phyloP scores from a whole-genome alignment of 2,888 invertebrate genomes.

The Tetramorium bicarinatum region DNA sequence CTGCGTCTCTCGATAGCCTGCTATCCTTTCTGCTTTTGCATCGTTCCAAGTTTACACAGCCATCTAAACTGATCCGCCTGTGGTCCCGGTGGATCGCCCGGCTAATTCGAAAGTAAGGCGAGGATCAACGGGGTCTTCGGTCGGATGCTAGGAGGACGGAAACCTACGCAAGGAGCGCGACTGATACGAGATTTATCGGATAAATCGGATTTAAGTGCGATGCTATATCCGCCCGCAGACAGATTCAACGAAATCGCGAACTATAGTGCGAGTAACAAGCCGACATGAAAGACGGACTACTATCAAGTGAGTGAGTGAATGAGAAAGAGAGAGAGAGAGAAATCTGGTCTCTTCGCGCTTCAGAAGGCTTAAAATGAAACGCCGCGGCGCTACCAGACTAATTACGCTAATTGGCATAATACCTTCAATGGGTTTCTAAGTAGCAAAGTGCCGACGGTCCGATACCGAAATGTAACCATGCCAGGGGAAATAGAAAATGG shows the following conservation, averaged over 20 bases:
- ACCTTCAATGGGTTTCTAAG: slow-evolving; percentile 76
- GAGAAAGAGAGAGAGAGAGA: slow-evolving; percentile 4
- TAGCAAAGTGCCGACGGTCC: slow-evolving; percentile 67
- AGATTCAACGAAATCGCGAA: slow-evolving; percentile 65
- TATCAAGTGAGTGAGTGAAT: too few species aligned
- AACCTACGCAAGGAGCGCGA: slow-evolving; percentile 63
- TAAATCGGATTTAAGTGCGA: slow-evolving; percentile 75
- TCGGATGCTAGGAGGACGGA: slow-evolving; percentile 66
- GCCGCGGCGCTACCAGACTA: slow-evolving; percentile 71
- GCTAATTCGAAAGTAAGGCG: slow-evolving; percentile 72
- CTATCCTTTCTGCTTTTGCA: slow-evolving; percentile 65
- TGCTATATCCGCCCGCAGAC: slow-evolving; percentile 65
- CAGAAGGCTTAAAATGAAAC: slow-evolving; percentile 76
- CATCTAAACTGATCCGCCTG: slow-evolving; percentile 71
- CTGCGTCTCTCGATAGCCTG: slow-evolving; percentile 34
- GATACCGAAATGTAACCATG: slow-evolving; percentile 59
- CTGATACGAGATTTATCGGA: slow-evolving; percentile 73
- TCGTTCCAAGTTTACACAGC: slow-evolving; percentile 66
- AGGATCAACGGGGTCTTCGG: slow-evolving; percentile 70
- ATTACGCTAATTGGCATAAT: slow-evolving; percentile 82
- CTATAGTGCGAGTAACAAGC: slow-evolving; percentile 63
- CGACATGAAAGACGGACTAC: slow-evolving; percentile 63
- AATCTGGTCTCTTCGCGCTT: slow-evolving; percentile 51
- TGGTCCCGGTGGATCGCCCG: slow-evolving; percentile 65
- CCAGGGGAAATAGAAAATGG: slow-evolving; percentile 8